Conservation (phyloP, 2,113 vertebrate species). For the Lamprotornis superbus region DNA sequence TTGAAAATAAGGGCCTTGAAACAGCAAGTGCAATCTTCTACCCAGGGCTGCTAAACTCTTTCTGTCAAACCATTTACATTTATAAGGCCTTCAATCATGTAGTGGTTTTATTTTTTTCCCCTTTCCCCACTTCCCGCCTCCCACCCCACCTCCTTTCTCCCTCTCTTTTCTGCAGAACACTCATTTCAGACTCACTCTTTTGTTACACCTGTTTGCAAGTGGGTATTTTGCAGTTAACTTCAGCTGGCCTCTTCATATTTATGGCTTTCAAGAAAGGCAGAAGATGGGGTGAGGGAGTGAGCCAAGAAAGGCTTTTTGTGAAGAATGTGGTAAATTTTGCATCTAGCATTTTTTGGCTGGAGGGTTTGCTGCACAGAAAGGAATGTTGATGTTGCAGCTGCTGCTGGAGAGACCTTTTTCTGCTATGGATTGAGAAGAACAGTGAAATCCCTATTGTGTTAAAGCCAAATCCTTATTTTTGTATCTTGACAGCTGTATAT, state of each 20-base stretch:
- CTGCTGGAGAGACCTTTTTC: slow-evolving; percentile 18
- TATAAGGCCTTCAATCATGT: slow-evolving; percentile 53
- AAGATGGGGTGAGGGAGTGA: not conserved
- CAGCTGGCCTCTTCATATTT: slow-evolving; percentile 34
- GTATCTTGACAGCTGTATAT: not conserved
- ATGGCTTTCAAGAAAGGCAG: slow-evolving; percentile 12
- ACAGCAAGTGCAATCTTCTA: slow-evolving; percentile 60
- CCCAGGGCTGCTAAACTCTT: slow-evolving; percentile 44
- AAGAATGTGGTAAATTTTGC: slow-evolving; percentile 22
- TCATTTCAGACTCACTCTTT: not conserved
- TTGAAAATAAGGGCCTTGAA: slow-evolving; percentile 60
- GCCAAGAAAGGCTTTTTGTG: not conserved
- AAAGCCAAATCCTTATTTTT: slow-evolving; percentile 5
- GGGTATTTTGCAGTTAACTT: slow-evolving; percentile 48
- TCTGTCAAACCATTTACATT: slow-evolving; percentile 65
- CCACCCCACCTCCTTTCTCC: not conserved
- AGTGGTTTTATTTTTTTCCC: not conserved
- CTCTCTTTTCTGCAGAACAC: not conserved
- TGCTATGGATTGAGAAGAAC: not conserved
- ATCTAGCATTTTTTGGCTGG: not conserved
- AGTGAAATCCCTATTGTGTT: not conserved
- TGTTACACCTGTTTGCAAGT: slow-evolving; percentile 55
- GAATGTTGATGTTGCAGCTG: slow-evolving; percentile 28
- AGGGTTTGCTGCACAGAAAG: slow-evolving; percentile 13
- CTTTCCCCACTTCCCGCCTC: not conserved